Evolutionary conservation across 2,888 invertebrate species (phyloP), one percentile per base, ranked within the genome.

Genomic region (Andrena haemorrhoa): DNA sequence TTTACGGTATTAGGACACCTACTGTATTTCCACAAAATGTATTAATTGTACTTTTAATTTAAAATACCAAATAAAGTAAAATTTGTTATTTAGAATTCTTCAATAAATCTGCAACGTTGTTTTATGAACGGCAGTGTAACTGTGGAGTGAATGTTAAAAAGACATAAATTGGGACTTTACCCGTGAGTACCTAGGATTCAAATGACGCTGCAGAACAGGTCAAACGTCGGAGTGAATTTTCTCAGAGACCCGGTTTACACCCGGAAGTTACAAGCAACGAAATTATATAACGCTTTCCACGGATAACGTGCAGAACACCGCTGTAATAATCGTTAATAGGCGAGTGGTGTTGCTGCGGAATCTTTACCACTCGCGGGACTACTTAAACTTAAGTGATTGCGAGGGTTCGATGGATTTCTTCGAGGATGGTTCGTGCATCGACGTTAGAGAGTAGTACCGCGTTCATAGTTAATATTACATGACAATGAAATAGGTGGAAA

Each of bases 301-400:
- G 61, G 61, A 53, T 53, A 20, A 74, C 74, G 75, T 63, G 75
- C 53, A 2, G 23, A 23, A 73, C 72, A 75, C 75, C 75, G 75
- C 73, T 75, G 72, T 26, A 20, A 73, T 56, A 74, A 75, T 75
- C 51, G 73, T 75, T 61, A 53, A 73, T 73, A 63, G 73, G 63
- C 63, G 73, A 61, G 60, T 71, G 29, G 61, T 49, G 29, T 60
- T 49, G 33, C 71, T 49, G 51, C 51, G 51, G 61, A 41, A 47
- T 31, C 49, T 12, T 10, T 56, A 31, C 20, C 16, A 20, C 12
- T 20, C 26, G 29, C 23, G 68, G 10, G 23, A 53, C 47, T 41
- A 41, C 41, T 41, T 41, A 16, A 12, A 12, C 12, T 41, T 41
- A 33, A 51, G 71, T 61, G 63, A 72, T 63, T 51, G 51, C 51